Evolutionary conservation across 2,797 vertebrate genomes (phyloP).

Genomic region (Phrynocephalus forsythii): DNA sequence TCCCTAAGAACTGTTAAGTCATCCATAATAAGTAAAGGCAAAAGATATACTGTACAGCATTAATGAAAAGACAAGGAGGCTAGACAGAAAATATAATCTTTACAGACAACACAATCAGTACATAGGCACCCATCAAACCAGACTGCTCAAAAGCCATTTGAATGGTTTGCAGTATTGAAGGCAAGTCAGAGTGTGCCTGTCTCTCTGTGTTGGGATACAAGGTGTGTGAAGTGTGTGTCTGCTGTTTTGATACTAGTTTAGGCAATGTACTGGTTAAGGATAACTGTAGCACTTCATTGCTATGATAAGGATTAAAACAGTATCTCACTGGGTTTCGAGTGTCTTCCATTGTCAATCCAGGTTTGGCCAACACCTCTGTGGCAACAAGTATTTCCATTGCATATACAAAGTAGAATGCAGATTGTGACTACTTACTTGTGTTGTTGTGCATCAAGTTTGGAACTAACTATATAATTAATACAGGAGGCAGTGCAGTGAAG

Average conservation of each 20-base stretch:
- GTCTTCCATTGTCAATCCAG: not conserved
- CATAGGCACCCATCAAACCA: not conserved
- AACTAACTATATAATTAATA: not conserved
- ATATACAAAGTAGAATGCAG: not conserved
- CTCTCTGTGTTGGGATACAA: too few species aligned
- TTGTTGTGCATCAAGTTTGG: not conserved
- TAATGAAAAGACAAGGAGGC: not conserved
- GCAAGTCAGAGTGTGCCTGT: not conserved
- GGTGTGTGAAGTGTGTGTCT: not conserved
- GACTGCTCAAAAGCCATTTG: not conserved
- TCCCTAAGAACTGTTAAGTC: not conserved
- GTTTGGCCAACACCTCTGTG: slow-evolving; percentile 9
- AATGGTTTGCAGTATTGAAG: not conserved
- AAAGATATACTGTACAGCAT: not conserved
- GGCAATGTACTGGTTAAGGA: not conserved
- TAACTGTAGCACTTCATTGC: not conserved
- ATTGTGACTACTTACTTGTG: not conserved
- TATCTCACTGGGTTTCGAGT: not conserved
- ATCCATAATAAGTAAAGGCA: not conserved
- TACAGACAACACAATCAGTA: not conserved
- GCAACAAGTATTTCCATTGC: not conserved
- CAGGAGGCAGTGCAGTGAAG: too few species aligned
- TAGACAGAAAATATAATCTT: not conserved
- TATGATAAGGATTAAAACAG: not conserved
- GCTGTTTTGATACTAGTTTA: not conserved